Conservation (phyloP, 2,113 vertebrate species). For the Bujurquina vittata region DNA sequence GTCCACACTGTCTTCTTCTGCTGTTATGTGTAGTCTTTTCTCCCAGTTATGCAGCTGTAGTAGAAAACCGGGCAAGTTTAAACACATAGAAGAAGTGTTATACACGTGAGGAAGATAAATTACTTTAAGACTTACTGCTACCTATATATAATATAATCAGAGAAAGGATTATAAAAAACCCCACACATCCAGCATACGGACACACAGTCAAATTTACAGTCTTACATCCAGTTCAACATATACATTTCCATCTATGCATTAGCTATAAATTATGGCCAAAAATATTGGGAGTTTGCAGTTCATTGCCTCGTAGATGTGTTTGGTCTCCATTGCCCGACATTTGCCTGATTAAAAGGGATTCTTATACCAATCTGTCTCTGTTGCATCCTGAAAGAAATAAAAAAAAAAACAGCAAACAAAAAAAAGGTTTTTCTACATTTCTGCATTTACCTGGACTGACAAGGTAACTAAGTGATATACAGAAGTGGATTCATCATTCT, state of each 20-base stretch:
- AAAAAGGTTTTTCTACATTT: not conserved
- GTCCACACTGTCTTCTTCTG: slow-evolving; percentile 41
- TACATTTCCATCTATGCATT: too few species aligned
- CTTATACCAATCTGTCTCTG: slow-evolving; percentile 75
- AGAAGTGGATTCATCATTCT: not conserved
- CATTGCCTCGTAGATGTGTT: slow-evolving; percentile 71
- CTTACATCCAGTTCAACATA: too few species aligned
- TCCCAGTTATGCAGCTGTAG: slow-evolving; percentile 75
- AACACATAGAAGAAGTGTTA: not conserved
- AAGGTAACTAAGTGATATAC: not conserved
- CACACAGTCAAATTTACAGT: too few species aligned
- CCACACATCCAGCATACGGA: too few species aligned
- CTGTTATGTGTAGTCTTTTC: slow-evolving; percentile 65
- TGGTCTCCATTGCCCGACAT: slow-evolving; percentile 54
- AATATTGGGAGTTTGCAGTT: not conserved
- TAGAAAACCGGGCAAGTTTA: not conserved
- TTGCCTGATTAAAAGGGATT: slow-evolving; percentile 56
- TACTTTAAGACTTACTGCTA: not conserved
- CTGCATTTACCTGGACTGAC: not conserved
- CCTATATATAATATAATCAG: not conserved
- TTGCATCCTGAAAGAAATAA: slow-evolving; percentile 77
- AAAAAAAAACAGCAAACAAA: too few species aligned
- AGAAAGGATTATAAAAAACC: not conserved
- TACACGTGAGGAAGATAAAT: not conserved
- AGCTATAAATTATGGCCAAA: not conserved